Percentiles rank a stretch among this genome's conserved stretches.
Conservation (phyloP, 2,797 vertebrate genomes). For the Spatula clypeata region DNA sequence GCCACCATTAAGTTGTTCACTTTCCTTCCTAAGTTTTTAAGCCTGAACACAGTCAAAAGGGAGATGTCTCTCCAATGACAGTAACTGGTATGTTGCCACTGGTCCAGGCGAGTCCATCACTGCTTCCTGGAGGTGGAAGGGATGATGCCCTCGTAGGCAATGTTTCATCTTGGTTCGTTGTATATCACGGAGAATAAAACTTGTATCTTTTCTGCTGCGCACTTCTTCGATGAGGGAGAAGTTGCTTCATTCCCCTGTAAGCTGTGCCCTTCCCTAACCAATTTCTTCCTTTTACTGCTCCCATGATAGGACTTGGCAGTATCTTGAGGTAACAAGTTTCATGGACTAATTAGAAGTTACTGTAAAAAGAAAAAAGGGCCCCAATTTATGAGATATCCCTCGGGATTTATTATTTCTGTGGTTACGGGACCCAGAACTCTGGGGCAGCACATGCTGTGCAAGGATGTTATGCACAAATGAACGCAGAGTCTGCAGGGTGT, state of each 20-base stretch:
- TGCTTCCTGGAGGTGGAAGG: background rate
- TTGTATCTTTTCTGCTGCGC: background rate
- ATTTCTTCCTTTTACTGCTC: background rate
- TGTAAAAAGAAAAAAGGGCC: background rate
- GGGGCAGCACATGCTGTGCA: background rate
- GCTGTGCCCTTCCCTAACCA: background rate
- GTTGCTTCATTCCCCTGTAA: background rate
- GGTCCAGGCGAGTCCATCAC: background rate
- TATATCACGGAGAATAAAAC: background rate
- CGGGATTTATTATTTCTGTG: background rate
- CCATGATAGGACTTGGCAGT: background rate
- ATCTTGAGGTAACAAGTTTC: background rate
- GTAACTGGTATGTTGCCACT: background rate
- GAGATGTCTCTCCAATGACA: background rate
- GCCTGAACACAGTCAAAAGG: background rate
- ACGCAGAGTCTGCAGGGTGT: background rate
- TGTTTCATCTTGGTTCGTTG: background rate
- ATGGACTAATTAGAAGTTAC: rapidly evolving
- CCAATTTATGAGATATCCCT: background rate
- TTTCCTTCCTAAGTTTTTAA: background rate
- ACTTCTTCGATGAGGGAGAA: background rate
- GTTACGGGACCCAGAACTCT: background rate
- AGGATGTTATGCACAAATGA: background rate
- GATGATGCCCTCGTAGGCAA: background rate
- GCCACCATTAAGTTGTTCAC: background rate